Evolutionary conservation across 2,888 invertebrate species (phyloP), one percentile per base, ranked within the genome.

Genomic region (Chymomyza caudatula): DNA sequence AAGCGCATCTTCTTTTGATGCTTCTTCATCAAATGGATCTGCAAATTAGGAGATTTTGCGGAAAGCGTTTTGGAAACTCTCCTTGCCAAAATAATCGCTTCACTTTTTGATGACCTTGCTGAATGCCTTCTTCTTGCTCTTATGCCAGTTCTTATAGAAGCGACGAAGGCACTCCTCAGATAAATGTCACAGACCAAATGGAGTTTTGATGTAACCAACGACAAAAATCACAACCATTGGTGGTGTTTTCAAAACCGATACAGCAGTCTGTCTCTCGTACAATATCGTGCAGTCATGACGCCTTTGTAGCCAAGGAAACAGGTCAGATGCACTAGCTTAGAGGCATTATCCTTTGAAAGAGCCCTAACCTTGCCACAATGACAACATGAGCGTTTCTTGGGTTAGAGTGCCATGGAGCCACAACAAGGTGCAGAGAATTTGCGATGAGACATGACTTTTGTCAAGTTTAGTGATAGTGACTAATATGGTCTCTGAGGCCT

Each of bases 71-170:
- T 98, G 98, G 91, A 99, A 98, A 75, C 97, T 96, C 92, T 98
- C 97, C 91, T 96, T 96, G 67, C 99, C 99, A 81, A 96, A 93
- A 87, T 97, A 96, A 92, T 99, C 99, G 87, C 96, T 95, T 99
- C 99, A 99, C 91, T 99, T 99, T 93, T 98, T 98, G 90, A 97
- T 95, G 72, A 97, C 94, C 92, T 99, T 99, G 78, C 97, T 96
- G 92, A 99, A 99, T 75, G 99, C 99, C 97, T 98, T 99, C 97
- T 98, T 99, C 95, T 99, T 98, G 92, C 97, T 97, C 92, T 97
- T 97, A 93, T 98, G 99, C 99, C 99, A 99, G 92, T 99, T 99
- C 93, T 99, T 99, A 93, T 99, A 99, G 94, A 99, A 99, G 81
- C 99, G 95, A 89, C 99, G 95, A 86, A 97, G 95, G 91, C 98